Evolutionary conservation across 2,113 vertebrate genomes (phyloP), one percentile per base, ranked within the genome.

Genomic region (Bucco capensis): DNA sequence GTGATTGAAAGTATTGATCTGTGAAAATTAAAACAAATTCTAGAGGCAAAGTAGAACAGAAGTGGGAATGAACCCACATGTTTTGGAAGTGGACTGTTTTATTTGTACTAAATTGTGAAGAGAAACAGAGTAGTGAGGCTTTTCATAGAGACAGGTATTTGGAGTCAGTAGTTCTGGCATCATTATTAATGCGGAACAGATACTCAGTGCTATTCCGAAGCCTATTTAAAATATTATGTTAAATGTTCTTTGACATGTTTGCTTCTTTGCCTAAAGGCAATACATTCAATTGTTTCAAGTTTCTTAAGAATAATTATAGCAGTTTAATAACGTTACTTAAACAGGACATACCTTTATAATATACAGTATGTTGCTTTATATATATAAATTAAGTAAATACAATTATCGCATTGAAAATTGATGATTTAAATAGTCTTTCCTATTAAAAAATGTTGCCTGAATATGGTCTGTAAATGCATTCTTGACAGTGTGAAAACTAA

Each of bases 261-360:
- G 81, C 65, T 95, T 42, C 30, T 69, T 95, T 94, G 85, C 88
- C 83, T 92, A 22, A 47, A 89, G 95, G 88, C 82, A 67, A 23
- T 64, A 51, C 50, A 17, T 92, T 24, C 71, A 40, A 89, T 83
- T 87, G 73, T 86, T 42, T 90, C 92, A 88, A 72, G 64, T 70
- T 94, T 82, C 73, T 94, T 92, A 92, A 51, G 51, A 64, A 14
- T 90, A 95, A 96, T 96, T 96, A 87, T 23, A 96, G 73, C 53
- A 91, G 76, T 92, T 95, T 83, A 87, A 57, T 86, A 90, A 81
- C 30, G 12, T 60, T 79, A 79, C 22, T 69, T 94, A 85, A 73
- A 92, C 56, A 70, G 31, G 25, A 79, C 74, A 60, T 96, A 93
- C 40, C 74, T 97, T 94, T 87, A 60, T 44, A 13, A 46, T 49